Evolutionary conservation across 2,888 invertebrate species (phyloP).

Genomic region (Deilephila porcellus): DNA sequence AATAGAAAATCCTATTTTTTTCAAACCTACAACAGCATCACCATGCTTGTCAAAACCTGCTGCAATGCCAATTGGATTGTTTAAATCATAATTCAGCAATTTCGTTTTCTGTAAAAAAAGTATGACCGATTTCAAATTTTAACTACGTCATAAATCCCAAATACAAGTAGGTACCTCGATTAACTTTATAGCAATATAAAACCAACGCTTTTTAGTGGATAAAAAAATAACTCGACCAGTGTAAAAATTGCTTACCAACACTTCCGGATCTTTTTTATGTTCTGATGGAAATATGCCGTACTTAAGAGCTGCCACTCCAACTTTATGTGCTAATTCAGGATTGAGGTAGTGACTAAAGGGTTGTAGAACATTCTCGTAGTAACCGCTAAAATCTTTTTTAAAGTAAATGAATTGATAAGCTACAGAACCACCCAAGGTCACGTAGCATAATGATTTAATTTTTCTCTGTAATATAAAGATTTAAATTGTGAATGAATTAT

Average conservation of each 20-base stretch:
- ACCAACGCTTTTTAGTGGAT: too few species aligned
- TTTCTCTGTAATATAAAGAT: conserved; percentile 83
- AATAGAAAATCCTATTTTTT: conserved; percentile 95
- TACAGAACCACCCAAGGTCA: conserved; percentile 87
- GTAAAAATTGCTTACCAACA: conserved; percentile 82
- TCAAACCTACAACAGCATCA: conserved; percentile 93
- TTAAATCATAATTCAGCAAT: conserved; percentile 89
- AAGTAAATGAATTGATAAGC: conserved; percentile 88
- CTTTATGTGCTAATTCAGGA: conserved; percentile 93
- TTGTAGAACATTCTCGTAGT: conserved; percentile 90
- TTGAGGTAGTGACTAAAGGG: conserved; percentile 88
- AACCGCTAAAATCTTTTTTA: conserved; percentile 90
- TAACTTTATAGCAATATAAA: not conserved
- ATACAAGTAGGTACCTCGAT: not conserved
- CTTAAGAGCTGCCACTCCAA: conserved; percentile 91
- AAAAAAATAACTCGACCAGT: not conserved
- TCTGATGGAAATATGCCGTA: conserved; percentile 89
- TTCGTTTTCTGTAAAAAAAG: conserved; percentile 85
- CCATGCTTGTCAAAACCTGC: conserved; percentile 99
- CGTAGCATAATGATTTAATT: conserved; percentile 86
- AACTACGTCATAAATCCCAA: not conserved
- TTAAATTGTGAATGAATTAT: not conserved
- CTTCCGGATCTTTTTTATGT: conserved; percentile 84
- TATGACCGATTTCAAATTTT: not conserved
- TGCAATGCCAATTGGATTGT: conserved; percentile 98